phyloP scores from a whole-genome alignment of 2,113 vertebrate species.

The Peromyscus maniculatus region DNA sequence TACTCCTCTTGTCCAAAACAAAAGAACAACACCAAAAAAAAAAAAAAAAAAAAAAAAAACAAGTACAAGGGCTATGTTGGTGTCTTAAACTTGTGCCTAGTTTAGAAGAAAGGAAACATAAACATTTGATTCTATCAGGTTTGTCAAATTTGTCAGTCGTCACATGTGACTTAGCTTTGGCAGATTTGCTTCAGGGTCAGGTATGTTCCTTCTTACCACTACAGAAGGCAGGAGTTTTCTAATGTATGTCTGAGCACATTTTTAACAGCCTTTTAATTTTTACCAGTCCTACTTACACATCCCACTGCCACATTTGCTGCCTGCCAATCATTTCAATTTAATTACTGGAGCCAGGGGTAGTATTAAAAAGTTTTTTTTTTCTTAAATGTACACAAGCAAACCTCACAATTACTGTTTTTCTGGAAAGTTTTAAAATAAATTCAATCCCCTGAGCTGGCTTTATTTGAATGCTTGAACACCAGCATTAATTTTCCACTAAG shows the following conservation, averaged over 20 bases:
- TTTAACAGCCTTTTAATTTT: conserved; percentile 46
- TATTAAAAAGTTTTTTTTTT: conserved; percentile 45
- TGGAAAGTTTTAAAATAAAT: background rate
- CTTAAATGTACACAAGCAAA: background rate
- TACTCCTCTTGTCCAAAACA: background rate
- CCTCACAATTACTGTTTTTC: background rate
- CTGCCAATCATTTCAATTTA: conserved; percentile 61
- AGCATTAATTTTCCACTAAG: conserved; percentile 17
- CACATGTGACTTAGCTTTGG: background rate
- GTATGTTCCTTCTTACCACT: background rate
- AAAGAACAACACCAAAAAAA: background rate
- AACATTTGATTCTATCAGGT: background rate
- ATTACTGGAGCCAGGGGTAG: background rate
- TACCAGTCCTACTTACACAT: background rate
- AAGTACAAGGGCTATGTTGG: background rate
- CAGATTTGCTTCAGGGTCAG: background rate
- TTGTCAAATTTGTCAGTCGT: background rate
- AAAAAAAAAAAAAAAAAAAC: background rate
- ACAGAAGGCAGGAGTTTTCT: background rate
- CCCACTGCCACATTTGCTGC: background rate
- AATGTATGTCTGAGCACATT: background rate
- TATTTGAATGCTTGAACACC: conserved; percentile 16
- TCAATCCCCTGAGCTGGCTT: background rate
- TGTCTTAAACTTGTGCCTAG: background rate
- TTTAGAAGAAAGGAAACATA: background rate